A percentile compares a stretch with the other conserved stretches of the same genome.
phyloP scores from a whole-genome alignment of 2,888 invertebrate genomes.

The Eupithecia tripunctaria region DNA sequence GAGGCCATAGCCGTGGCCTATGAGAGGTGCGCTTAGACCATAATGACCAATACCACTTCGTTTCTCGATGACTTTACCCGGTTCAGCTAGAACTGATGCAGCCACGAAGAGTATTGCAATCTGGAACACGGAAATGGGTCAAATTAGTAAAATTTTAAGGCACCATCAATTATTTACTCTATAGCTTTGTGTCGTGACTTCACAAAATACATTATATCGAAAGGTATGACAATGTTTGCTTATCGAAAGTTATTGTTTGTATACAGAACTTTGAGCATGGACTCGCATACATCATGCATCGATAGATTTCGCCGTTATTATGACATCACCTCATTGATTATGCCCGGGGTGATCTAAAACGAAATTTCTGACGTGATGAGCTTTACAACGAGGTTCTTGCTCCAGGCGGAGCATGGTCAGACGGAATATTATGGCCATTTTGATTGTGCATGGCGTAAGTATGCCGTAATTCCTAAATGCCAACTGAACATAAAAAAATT shows the following conservation, averaged over 20 bases:
- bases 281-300: slow-evolving; percentile 38
- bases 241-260: slow-evolving; percentile 39
- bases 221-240: slow-evolving; percentile 39
- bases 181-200: neutral
- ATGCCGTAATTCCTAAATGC: neutral
- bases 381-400: slow-evolving; percentile 29
- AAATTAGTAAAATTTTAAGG: neutral
- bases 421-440: neutral
- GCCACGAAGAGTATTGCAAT: slow-evolving; percentile 66
- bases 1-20: slow-evolving; percentile 52
- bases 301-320: slow-evolving; percentile 39
- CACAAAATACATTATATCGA: slow-evolving; percentile 16
- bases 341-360: slow-evolving; percentile 36
- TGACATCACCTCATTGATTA: slow-evolving; percentile 34
- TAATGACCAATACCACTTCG: slow-evolving; percentile 77
- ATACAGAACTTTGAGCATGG: slow-evolving; percentile 24
- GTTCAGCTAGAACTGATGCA: slow-evolving; percentile 73
- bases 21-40: slow-evolving; percentile 44
- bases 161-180: neutral
- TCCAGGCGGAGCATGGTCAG: slow-evolving; percentile 27
- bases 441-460: neutral
- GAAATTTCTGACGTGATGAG: slow-evolving; percentile 41
- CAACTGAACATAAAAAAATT: neutral
- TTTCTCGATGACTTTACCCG: slow-evolving; percentile 76
- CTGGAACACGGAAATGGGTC: slow-evolving; percentile 55